Evolutionary conservation across 2,113 vertebrate species (phyloP).

Genomic region (Todiramphus saurophagus): DNA sequence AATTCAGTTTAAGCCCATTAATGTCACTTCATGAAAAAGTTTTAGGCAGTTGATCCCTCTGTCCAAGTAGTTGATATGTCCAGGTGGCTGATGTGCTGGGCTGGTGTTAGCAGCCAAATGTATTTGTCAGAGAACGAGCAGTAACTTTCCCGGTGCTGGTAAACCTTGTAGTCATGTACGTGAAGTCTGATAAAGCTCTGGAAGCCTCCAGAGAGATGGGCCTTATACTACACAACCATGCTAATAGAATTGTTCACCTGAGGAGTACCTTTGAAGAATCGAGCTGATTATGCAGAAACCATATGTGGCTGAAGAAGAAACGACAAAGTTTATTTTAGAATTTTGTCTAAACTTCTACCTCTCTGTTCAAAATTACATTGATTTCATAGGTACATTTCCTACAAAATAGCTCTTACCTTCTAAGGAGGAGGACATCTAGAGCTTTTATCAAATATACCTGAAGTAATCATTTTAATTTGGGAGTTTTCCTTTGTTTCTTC

Average conservation of each 20-base stretch:
- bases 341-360: background rate
- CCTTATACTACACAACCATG: background rate
- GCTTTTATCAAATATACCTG: background rate
- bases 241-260: background rate
- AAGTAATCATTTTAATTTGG: background rate
- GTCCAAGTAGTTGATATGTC: background rate
- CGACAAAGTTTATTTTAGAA: background rate
- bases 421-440: background rate
- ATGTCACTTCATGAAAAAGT: background rate
- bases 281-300: background rate
- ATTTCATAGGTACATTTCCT: background rate
- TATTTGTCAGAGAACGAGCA: background rate
- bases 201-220: background rate
- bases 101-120: background rate
- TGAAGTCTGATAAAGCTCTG: background rate
- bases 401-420: background rate
- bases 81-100: background rate
- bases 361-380: background rate
- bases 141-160: background rate
- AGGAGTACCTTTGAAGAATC: background rate
- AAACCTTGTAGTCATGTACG: background rate
- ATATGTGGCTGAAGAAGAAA: background rate
- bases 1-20: background rate
- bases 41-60: background rate
- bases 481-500: background rate